Conservation (phyloP, 2,113 vertebrate genomes). For the Trematocara nigrifrons region DNA sequence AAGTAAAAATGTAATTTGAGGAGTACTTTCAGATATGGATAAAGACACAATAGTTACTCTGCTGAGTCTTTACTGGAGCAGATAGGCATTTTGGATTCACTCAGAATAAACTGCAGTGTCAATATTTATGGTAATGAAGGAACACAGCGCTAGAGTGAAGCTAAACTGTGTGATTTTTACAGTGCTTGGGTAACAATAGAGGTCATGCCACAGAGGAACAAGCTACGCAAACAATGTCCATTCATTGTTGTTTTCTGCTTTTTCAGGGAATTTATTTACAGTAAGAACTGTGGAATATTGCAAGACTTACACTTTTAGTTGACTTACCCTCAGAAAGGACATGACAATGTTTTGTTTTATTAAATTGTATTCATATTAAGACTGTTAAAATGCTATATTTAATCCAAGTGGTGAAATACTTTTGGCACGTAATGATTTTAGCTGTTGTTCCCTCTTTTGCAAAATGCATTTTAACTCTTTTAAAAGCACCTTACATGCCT, state of each 20-base stretch:
- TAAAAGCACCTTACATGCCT: background rate
- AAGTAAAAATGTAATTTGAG: background rate
- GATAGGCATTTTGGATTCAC: background rate
- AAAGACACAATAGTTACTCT: background rate
- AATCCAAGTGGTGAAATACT: background rate
- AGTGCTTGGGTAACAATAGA: background rate
- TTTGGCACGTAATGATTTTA: background rate
- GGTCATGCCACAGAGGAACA: background rate
- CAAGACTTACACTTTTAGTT: background rate
- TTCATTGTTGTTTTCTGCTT: background rate
- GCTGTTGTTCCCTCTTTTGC: background rate
- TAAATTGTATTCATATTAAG: background rate
- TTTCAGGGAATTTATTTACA: background rate
- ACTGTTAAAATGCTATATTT: background rate
- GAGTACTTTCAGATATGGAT: background rate
- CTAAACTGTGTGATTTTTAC: background rate
- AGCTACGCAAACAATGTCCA: background rate
- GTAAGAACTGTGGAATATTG: background rate
- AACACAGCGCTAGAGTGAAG: background rate
- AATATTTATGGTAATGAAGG: background rate
- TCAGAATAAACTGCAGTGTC: background rate
- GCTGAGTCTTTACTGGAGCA: background rate
- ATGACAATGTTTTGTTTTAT: background rate
- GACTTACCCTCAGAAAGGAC: background rate
- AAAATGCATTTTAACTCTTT: background rate